A percentile compares a stretch with the other conserved stretches of the same genome.
Conservation (phyloP, 1,140 invertebrate genomes). For the Microplitis mediator region DNA sequence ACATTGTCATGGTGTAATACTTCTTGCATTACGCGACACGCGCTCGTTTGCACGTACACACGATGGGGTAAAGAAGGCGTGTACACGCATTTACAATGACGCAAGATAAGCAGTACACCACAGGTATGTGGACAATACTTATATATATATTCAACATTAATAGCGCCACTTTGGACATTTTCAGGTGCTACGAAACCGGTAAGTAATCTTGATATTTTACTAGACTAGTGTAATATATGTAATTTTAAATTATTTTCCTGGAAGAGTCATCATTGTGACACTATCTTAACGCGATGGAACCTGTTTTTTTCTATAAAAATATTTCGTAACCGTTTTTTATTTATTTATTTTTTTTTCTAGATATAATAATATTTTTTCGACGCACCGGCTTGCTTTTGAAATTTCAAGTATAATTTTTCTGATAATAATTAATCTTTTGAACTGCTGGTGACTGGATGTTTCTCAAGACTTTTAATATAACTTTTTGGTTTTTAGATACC, state of each 20-base stretch:
- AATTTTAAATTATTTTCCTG: not conserved
- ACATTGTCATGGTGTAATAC: slow-evolving; percentile 22
- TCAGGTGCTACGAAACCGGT: slow-evolving; percentile 3
- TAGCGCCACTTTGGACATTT: slow-evolving; percentile 3
- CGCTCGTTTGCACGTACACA: slow-evolving; percentile 20
- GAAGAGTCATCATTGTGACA: too few relatives aligned
- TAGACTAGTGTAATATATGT: not conserved
- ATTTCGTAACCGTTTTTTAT: not conserved
- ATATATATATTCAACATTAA: slow-evolving; percentile 1
- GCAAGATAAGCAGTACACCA: not conserved
- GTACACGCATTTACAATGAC: slow-evolving; percentile 9
- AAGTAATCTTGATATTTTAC: not conserved
- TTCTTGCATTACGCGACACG: slow-evolving; percentile 26
- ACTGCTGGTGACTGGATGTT: too few relatives aligned
- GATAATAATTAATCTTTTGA: too few relatives aligned
- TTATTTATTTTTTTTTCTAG: too few relatives aligned
- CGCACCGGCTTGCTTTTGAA: too few relatives aligned
- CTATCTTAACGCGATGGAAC: not conserved
- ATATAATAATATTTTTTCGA: too few relatives aligned
- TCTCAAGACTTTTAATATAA: too few relatives aligned
- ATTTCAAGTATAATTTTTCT: too few relatives aligned
- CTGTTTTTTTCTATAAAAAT: not conserved
- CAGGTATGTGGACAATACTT: too few relatives aligned
- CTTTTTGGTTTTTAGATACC: too few relatives aligned
- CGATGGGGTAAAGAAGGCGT: slow-evolving; percentile 16